Base-by-base conservation (phyloP, 2,888 invertebrate genomes). In the Dicyrtoma fusca region DNA sequence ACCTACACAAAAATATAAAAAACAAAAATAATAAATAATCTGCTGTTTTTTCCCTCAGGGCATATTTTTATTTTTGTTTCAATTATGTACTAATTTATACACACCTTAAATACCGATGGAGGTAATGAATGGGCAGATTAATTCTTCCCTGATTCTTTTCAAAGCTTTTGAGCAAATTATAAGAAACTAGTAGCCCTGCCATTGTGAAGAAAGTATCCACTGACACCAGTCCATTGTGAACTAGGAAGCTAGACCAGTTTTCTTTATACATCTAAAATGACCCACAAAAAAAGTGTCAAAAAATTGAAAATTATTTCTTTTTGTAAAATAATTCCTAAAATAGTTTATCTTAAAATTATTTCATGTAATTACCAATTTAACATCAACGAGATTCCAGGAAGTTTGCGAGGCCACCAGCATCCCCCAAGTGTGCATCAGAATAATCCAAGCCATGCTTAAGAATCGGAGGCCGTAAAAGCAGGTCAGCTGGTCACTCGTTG, bases 371-470 rank as follows among this genome's bases (percentile, higher is more conserved):
- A 69, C 57, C 71, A 63, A 64, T 45, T 71, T 53, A 25, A 71
- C 62, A 21, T 76, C 77, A 1, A 76, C 75, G 45, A 76, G 64
- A 68, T 76, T 76, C 77, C 77, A 77, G 6, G 75, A 25, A 1
- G 75, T 74, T 49, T 71, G 77, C n/a, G 71, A 71, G 11, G 74
- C 71, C 21, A 71, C 49, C 1, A 70, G 70, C 69, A 76, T 74
- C 1, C 74, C 62, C 74, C 76, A 79, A 23, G 66, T 84, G 77
- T 88, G 88, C 0, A 85, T 86, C 73, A 86, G 81, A 57, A 88
- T 85, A 21, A 88, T 86, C 87, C 88, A 88, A 34, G 85, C 77
- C 86, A 88, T 87, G 19, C 86, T 85, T 21, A 88, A 81, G 76
- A 87, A 86, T 76, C 86, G 83, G 11, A 87, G 71, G 0, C 87